Base-by-base conservation (phyloP, 2,113 vertebrate genomes). In the Hemicordylus capensis region DNA sequence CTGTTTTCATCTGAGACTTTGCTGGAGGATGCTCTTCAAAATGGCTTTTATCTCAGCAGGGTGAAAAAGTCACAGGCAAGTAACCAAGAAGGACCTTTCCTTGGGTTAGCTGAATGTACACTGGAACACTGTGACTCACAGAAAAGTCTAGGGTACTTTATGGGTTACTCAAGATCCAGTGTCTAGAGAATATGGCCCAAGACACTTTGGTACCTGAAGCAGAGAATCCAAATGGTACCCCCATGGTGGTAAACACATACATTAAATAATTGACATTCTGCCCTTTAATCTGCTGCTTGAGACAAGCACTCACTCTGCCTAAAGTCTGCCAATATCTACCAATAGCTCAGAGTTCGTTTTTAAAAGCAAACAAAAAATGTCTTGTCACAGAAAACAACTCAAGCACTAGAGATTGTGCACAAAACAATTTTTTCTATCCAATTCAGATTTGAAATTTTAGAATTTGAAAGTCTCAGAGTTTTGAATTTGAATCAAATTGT, bases 1-100 rank as follows among this genome's bases (percentile, higher is more conserved):
- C 28, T 58, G 78, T 76, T 69, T 83, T 67, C 72, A 81, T 81
- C 31, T 69, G 28, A 75, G 48, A 20, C 46, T 67, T 56, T 76
- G 46, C 28, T 76, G 56, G 61, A 76, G 31, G 72, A 80, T 81
- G 78, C 63, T 67, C 28, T 73, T 86, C 85, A 80, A 17, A 81
- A 86, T 63, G 17, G 69, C 78, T 66, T 80, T 80, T 73, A 77
- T 83, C 76, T 78, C 67, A 80, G 44, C 26, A 74, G 67, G 64
- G 34, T 84, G 63, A n/a, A 83, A 80, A 74, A 15, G 42, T 72
- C 42, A 63, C 34, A 37, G 70, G 61, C 28, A 67, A 46, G 28
- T 28, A 37, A 69, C 46, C 37, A 79, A 34, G 56, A 61, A 31
- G 34, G 51, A 58, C 7, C 44, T 74, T 84, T 26, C 46, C 31